These are phyloP conservation scores for Phylloscopus trochiloides DNA, from an alignment of 2,113 vertebrate genomes.

Conservation along the genomic window DNA sequence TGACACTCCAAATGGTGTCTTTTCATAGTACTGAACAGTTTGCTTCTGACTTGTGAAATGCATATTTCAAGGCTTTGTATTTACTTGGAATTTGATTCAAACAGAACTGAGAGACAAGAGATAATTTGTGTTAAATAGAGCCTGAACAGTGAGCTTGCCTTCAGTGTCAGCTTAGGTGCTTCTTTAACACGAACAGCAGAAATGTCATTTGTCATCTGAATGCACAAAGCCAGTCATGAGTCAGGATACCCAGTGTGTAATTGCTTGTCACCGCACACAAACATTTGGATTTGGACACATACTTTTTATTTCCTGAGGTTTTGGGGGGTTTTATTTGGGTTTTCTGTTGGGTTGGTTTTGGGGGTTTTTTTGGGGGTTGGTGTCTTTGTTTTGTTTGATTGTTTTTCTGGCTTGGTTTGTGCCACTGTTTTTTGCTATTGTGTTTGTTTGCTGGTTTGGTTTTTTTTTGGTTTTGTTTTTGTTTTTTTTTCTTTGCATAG, in stretches of 20 bases:
- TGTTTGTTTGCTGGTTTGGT: neutral
- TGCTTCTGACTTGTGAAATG: neutral
- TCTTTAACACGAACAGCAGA: neutral
- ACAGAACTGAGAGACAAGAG: neutral
- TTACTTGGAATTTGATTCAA: neutral
- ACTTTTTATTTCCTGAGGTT: neutral
- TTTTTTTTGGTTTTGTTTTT: too few species aligned
- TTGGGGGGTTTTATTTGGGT: fast-evolving
- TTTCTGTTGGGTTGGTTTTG: neutral
- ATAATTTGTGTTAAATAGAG: neutral
- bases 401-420: neutral
- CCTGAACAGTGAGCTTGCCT: neutral
- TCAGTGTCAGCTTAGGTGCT: neutral
- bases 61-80: neutral
- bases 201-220: neutral
- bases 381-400: neutral
- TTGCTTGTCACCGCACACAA: neutral
- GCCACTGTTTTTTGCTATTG: neutral
- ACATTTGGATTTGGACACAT: neutral
- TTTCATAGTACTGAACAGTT: neutral
- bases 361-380: neutral
- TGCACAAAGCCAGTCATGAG: neutral
- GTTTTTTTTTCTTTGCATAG: neutral
- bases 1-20: neutral
- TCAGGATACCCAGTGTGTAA: fast-evolving